Conservation (phyloP, 2,888 invertebrate species). For the Sycophila texana region DNA sequence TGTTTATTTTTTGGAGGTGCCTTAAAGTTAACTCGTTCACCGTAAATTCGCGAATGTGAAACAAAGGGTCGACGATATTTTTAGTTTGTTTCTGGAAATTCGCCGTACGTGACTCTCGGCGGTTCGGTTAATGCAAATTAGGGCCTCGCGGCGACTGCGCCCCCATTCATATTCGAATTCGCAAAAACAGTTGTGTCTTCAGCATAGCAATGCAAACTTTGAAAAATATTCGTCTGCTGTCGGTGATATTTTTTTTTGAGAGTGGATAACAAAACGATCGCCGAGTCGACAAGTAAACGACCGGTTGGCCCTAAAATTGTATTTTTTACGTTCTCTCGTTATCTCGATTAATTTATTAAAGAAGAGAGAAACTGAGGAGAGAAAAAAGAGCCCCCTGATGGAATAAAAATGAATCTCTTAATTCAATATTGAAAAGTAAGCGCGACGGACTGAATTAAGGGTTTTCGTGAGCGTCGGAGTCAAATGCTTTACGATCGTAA, state of each 20-base stretch:
- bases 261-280: no score
- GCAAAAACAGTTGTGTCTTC: not conserved
- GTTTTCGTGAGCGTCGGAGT: not conserved
- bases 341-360: not conserved
- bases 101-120: constrained; percentile 35
- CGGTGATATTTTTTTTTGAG: not conserved
- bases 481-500: not conserved
- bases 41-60: no score
- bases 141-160: not conserved
- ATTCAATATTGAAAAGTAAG: constrained; percentile 15
- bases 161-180: constrained; percentile 4
- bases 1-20: no score
- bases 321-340: not conserved
- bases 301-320: no score
- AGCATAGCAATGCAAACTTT: not conserved
- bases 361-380: not conserved
- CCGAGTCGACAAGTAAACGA: no score
- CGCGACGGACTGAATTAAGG: constrained; percentile 11
- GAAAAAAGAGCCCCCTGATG: not conserved
- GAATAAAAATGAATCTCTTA: not conserved
- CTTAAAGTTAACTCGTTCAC: no score
- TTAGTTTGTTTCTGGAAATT: no score
- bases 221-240: not conserved
- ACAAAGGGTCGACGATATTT: no score
- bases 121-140: constrained; percentile 2